Conservation (phyloP, 2,888 invertebrate species). For the Flexamia atlantica region DNA sequence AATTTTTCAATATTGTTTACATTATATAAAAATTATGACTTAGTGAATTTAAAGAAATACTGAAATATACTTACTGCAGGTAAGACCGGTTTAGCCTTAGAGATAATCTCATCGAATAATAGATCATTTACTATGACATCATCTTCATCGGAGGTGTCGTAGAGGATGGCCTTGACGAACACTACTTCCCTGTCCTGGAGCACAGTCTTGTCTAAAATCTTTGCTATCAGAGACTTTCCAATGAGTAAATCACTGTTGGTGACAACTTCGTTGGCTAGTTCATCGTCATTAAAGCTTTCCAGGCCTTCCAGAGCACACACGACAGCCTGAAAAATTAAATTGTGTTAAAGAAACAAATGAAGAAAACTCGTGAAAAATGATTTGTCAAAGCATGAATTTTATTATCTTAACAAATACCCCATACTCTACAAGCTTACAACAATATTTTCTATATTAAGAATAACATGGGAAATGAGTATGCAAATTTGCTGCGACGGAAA, state of each 20-base stretch:
- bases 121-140: constrained; percentile 7
- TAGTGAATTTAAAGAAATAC: too few species aligned
- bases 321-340: constrained; percentile 20
- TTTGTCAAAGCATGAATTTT: too few species aligned
- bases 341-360: too few species aligned
- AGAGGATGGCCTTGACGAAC: not conserved
- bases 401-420: too few species aligned
- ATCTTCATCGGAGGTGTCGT: constrained; percentile 6
- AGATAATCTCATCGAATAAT: not conserved
- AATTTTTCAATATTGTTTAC: too few species aligned
- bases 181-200: not conserved
- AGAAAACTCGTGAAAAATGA: too few species aligned
- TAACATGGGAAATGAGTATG: too few species aligned
- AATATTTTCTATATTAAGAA: too few species aligned
- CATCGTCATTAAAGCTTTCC: not conserved
- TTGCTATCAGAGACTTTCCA: not conserved
- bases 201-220: not conserved
- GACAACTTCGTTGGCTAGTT: not conserved
- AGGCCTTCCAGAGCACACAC: not conserved
- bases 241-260: not conserved
- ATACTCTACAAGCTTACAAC: too few species aligned
- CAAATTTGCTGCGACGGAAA: too few species aligned
- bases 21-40: too few species aligned
- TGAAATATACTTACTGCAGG: not conserved
- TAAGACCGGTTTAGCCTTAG: not conserved